These are phyloP conservation scores for Egretta garzetta DNA, from an alignment of 2,113 vertebrate species.

Conservation along the genomic window DNA sequence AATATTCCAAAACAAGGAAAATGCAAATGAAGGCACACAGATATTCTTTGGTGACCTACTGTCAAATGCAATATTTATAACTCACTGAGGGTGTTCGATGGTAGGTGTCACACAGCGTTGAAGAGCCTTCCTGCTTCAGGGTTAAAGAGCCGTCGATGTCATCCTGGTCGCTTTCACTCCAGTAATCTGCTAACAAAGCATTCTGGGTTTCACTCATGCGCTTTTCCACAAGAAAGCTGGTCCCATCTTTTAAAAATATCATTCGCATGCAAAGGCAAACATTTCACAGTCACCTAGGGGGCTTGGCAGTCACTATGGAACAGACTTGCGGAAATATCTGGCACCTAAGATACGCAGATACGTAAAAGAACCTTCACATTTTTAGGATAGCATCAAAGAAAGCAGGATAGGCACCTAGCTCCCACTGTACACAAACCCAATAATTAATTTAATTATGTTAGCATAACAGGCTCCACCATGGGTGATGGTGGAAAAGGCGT, in stretches of 20 bases:
- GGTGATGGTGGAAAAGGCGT: background rate
- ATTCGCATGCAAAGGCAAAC: background rate
- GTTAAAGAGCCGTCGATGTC: conserved; percentile 89
- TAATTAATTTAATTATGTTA: background rate
- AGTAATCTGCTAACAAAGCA: conserved; percentile 84
- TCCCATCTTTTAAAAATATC: background rate
- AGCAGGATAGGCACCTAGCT: background rate
- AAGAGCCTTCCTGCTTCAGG: conserved; percentile 87
- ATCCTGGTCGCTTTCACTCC: conserved; percentile 94
- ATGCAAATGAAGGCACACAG: background rate
- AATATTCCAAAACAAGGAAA: background rate
- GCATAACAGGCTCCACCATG: background rate
- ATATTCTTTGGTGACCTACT: background rate
- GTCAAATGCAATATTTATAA: background rate
- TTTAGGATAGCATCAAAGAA: background rate
- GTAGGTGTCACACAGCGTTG: conserved; percentile 82
- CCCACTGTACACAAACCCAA: background rate
- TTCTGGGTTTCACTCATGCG: background rate
- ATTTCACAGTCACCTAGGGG: background rate
- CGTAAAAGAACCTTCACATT: background rate
- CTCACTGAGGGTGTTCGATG: conserved; percentile 89
- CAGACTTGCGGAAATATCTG: background rate
- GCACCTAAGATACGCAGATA: background rate
- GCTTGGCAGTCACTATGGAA: background rate
- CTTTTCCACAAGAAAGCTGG: background rate